These are phyloP conservation scores for Trichomycterus rosablanca DNA, from an alignment of 2,113 vertebrate genomes.

Conservation along the genomic window DNA sequence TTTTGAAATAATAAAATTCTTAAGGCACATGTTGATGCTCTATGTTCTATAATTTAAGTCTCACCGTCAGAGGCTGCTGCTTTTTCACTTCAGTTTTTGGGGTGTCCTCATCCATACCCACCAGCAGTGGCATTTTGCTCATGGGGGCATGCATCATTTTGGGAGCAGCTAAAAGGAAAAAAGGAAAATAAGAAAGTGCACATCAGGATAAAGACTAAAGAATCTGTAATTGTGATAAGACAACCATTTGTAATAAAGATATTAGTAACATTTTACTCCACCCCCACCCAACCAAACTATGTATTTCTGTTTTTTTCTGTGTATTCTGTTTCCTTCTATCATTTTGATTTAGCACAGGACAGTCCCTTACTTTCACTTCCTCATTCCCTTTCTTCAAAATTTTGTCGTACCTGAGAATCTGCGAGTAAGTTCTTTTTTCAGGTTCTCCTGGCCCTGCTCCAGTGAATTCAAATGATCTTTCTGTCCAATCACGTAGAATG, in stretches of 20 bases:
- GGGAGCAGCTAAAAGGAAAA: conserved; percentile 38
- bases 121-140: conserved; percentile 58
- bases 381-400: background rate
- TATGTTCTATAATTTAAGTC: background rate
- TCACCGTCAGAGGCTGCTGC: conserved; percentile 50
- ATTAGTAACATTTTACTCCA: no score
- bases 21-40: no score
- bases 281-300: no score
- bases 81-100: background rate
- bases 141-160: conserved; percentile 63
- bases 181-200: background rate
- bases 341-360: background rate
- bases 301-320: background rate
- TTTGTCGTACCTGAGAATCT: conserved; percentile 43
- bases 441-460: conserved; percentile 37
- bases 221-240: no score
- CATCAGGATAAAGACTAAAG: background rate
- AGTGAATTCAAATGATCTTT: conserved; percentile 52
- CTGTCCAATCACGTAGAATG: conserved; percentile 61
- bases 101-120: conserved; percentile 35
- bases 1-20: no score
- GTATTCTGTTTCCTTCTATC: background rate
- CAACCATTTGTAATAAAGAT: no score
- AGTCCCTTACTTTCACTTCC: background rate
- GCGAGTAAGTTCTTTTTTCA: conserved; percentile 46